Percentiles rank a stretch among this genome's conserved stretches.
Conservation (phyloP, 2,888 invertebrate species). For the Drosophila gaucha region DNA sequence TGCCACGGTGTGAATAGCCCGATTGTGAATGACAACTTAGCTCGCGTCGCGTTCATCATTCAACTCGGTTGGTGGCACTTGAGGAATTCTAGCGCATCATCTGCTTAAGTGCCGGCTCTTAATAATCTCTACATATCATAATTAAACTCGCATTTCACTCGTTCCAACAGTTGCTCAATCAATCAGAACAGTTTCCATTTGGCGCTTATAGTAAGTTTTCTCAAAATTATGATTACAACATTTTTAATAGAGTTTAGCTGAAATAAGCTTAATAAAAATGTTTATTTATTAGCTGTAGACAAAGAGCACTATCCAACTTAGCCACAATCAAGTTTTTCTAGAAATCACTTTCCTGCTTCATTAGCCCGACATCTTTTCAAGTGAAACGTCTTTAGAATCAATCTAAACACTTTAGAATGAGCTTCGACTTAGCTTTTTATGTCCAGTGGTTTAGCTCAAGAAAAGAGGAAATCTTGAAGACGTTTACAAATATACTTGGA, state of each 20-base stretch:
- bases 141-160: slow-evolving; percentile 16
- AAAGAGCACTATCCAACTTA: too few relatives aligned
- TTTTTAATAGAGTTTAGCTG: slow-evolving; percentile 1
- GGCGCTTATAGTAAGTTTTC: background rate
- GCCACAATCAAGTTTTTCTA: too few relatives aligned
- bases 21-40: slow-evolving; percentile 51
- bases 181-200: slow-evolving; percentile 26
- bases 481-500: too few relatives aligned
- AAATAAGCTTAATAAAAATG: slow-evolving; percentile 1
- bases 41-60: slow-evolving; percentile 39
- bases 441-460: too few relatives aligned
- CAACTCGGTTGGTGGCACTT: slow-evolving; percentile 32
- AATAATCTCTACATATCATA: slow-evolving; percentile 30
- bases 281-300: background rate
- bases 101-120: slow-evolving; percentile 35
- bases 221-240: too few relatives aligned
- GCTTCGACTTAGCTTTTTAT: too few relatives aligned
- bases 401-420: too few relatives aligned
- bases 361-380: too few relatives aligned
- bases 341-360: too few relatives aligned
- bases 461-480: too few relatives aligned
- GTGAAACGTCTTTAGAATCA: too few relatives aligned
- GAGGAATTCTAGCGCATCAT: slow-evolving; percentile 35
- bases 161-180: slow-evolving; percentile 26
- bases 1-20: slow-evolving; percentile 34